Conservation (phyloP, 2,113 vertebrate genomes). For the Hippopotamus amphibius region DNA sequence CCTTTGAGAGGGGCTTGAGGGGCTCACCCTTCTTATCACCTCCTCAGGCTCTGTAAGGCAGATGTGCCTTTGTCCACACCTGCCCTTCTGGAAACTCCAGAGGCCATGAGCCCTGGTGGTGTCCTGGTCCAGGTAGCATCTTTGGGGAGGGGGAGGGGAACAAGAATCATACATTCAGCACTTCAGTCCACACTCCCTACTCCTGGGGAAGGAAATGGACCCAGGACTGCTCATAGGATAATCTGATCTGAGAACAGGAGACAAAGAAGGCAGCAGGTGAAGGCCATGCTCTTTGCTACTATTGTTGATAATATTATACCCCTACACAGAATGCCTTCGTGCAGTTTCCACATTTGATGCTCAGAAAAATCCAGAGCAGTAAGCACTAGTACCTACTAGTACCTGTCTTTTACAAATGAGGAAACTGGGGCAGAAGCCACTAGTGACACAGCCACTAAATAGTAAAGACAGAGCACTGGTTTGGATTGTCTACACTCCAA, state of each 20-base stretch:
- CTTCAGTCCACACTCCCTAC: neutral
- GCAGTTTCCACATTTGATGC: neutral
- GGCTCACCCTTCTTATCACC: too few relatives aligned
- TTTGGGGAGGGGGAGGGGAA: neutral
- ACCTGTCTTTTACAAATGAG: neutral
- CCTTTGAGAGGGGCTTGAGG: neutral
- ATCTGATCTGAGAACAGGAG: neutral
- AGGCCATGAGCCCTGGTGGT: neutral
- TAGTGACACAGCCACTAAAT: too few relatives aligned
- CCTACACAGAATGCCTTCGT: fast-evolving
- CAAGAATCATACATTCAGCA: neutral
- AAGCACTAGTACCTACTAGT: too few relatives aligned
- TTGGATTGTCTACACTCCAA: too few relatives aligned
- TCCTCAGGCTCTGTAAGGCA: neutral
- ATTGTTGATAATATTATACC: too few relatives aligned
- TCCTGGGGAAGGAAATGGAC: neutral
- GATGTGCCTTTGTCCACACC: too few relatives aligned
- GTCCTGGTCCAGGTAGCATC: neutral
- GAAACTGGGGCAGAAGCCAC: neutral
- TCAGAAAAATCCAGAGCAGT: neutral
- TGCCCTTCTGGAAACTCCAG: neutral
- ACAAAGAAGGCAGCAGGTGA: neutral
- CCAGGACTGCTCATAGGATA: neutral
- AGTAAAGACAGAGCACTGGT: neutral
- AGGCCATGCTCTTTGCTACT: fast-evolving